Base-by-base conservation (phyloP, 2,113 vertebrate genomes). In the Falco punctatus region DNA sequence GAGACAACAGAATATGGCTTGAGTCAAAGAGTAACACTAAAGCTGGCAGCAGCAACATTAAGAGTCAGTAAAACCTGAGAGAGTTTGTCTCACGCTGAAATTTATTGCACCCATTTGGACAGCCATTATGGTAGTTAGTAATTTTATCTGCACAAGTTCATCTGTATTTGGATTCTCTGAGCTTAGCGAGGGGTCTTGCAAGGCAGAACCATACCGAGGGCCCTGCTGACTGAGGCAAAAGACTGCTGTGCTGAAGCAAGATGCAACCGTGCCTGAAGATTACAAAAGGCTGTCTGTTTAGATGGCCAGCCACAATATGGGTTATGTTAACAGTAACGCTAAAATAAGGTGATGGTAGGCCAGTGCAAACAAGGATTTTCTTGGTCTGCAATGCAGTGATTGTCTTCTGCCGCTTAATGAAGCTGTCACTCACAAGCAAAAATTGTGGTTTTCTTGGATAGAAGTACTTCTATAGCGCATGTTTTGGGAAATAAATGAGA, bases 71-170 rank as follows among this genome's bases (percentile, higher is more conserved):
- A 97, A 97, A 96, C 89, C 96, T 97, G 89, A 95, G 92, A 97
- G 94, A 96, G 87, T 97, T 97, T 94, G 95, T 97, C 95, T 96
- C 93, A 46, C 20, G 5, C 59, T 86, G 84, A 93, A 97, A 97
- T 97, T 97, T 96, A 97, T 97, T 96, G 95, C 93, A 88, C 93
- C 94, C 95, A 97, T 96, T 97, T 95, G 91, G 94, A 90, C 93
- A 88, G 93, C 94, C 94, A 95, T 97, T 97, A 96, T 69, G 59
- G 93, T 96, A 95, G 93, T 96, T 96, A 97, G 94, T 91, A 95
- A 97, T 96, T 97, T 97, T 97, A 97, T 97, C 96, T 97, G 93
- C 95, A 92, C 92, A 95, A 97, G 95, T 96, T 97, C 97, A 92
- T 97, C 95, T 96, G 93, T 96, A 74, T 97, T 95, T 97, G 95